phyloP scores from a whole-genome alignment of 2,113 vertebrate genomes.

The Ivindomyrus marchei region DNA sequence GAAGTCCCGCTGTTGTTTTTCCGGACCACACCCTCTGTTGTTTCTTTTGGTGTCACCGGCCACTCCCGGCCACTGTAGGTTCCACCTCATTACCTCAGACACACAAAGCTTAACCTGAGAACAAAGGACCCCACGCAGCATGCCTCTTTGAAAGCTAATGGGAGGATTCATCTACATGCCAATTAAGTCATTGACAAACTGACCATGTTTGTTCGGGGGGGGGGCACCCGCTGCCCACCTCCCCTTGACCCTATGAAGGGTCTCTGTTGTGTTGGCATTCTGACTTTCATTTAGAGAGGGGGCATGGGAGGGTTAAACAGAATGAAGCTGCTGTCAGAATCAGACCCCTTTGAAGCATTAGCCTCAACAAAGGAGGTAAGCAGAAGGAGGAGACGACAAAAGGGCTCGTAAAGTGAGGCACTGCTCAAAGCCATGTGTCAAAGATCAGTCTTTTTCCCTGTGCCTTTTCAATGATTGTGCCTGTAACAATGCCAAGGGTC shows the following conservation, averaged over 20 bases:
- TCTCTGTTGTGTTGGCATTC: conserved; percentile 6
- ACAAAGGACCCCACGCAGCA: conserved; percentile 31
- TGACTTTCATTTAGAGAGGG: conserved; percentile 18
- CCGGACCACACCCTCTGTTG: neutral
- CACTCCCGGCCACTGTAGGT: neutral
- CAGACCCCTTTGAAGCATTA: conserved; percentile 38
- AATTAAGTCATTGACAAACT: conserved; percentile 37
- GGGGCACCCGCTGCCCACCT: neutral
- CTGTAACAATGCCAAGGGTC: neutral
- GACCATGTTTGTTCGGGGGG: conserved; percentile 25
- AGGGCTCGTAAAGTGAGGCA: neutral
- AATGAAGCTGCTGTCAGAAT: conserved; percentile 12
- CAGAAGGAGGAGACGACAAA: neutral
- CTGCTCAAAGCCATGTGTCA: conserved; percentile 11
- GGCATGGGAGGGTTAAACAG: conserved; percentile 30
- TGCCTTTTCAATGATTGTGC: neutral
- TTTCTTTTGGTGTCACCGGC: neutral
- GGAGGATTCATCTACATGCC: conserved; percentile 16
- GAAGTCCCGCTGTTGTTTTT: neutral
- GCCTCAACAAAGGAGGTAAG: neutral
- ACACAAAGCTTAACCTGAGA: conserved; percentile 20
- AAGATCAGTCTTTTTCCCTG: neutral
- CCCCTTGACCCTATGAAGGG: neutral
- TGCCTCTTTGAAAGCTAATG: conserved; percentile 18
- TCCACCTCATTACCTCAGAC: conserved; percentile 15